These are phyloP conservation scores for Pipistrellus kuhlii DNA, from an alignment of 2,797 vertebrate species.

Conservation along the genomic window DNA sequence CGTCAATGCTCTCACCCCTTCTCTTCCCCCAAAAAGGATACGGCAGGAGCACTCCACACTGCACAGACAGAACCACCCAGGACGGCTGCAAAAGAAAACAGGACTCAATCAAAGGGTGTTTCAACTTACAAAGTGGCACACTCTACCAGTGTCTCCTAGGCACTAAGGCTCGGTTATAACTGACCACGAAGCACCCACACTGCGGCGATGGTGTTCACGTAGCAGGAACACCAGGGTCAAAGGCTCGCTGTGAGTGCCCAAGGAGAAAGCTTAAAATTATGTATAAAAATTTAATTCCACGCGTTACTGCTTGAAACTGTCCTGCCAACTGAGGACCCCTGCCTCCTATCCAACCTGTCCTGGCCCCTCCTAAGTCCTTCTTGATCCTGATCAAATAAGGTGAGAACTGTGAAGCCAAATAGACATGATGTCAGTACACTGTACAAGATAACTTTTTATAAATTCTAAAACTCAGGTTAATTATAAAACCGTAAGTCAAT, in stretches of 20 bases:
- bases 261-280: neutral
- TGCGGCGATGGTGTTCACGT: neutral
- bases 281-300: neutral
- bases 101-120: neutral
- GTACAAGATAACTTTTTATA: neutral
- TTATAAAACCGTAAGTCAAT: neutral
- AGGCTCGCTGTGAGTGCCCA: neutral
- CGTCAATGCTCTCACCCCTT: too few species aligned
- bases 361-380: too few species aligned
- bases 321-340: neutral
- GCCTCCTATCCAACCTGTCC: fast-evolving
- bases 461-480: neutral
- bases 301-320: neutral
- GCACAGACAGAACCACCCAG: conserved; percentile 96
- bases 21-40: conserved; percentile 86
- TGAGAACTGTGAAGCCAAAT: neutral
- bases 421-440: neutral
- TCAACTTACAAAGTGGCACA: neutral
- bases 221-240: neutral
- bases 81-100: conserved; percentile 92
- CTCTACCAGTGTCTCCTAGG: neutral
- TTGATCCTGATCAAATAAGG: too few species aligned
- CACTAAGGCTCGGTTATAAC: neutral
- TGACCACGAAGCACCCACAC: neutral
- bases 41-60: conserved; percentile 97